Conservation (phyloP, 2,888 invertebrate genomes). For the Octodonta nipae region DNA sequence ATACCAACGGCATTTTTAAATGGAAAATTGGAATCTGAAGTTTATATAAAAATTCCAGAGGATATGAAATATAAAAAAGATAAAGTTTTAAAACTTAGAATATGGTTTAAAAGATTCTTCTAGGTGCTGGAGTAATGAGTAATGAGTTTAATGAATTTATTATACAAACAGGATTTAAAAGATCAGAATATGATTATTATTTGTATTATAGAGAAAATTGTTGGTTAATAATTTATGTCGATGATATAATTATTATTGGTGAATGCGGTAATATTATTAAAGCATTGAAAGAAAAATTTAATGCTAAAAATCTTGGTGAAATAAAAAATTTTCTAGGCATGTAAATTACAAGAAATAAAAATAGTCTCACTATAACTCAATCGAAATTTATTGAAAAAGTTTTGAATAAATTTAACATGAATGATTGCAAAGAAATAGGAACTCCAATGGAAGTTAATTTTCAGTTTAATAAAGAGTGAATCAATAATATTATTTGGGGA, state of each 20-base stretch:
- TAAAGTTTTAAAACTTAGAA: no score
- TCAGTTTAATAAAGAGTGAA: slow-evolving; percentile 6
- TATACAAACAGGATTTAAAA: slow-evolving; percentile 3
- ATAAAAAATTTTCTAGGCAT: slow-evolving; percentile 11
- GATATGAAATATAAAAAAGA: no score
- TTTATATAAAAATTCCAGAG: slow-evolving; percentile 4
- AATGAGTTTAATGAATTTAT: slow-evolving; percentile 1
- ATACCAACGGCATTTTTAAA: slow-evolving; percentile 1
- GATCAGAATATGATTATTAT: slow-evolving; percentile 12
- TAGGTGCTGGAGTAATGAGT: slow-evolving; percentile 4
- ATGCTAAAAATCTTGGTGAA: slow-evolving; percentile 8
- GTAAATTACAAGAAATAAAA: slow-evolving; percentile 8
- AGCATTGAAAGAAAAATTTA: slow-evolving; percentile 4
- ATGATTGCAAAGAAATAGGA: slow-evolving; percentile 6
- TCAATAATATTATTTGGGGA: no score
- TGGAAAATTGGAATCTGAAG: slow-evolving; percentile 2
- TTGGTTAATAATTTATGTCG: no score
- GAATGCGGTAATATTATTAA: no score
- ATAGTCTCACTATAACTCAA: slow-evolving; percentile 10
- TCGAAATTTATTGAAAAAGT: slow-evolving; percentile 9
- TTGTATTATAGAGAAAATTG: slow-evolving; percentile 7
- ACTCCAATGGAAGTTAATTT: slow-evolving; percentile 13
- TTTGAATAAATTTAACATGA: slow-evolving; percentile 8
- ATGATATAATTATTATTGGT: no score
- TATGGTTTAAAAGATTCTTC: slow-evolving; percentile 3